phyloP scores from a whole-genome alignment of 2,797 vertebrate genomes.

The Limosa lapponica region DNA sequence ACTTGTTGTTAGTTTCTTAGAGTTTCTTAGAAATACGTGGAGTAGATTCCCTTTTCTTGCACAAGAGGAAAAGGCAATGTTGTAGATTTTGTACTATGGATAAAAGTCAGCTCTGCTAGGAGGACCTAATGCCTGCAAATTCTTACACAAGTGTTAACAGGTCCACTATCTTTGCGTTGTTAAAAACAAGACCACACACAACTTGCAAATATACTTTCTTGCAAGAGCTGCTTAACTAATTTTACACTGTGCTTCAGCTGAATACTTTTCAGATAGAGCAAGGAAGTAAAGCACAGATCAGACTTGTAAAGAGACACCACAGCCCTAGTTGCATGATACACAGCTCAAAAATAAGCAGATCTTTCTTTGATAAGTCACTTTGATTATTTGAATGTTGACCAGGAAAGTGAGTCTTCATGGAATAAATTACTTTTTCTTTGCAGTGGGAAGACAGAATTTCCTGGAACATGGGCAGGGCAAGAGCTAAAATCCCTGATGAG shows the following conservation, averaged over 20 bases:
- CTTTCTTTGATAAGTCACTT: neutral
- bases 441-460: neutral
- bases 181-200: neutral
- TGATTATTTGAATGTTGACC: neutral
- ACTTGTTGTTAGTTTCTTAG: neutral
- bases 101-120: neutral
- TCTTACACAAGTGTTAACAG: neutral
- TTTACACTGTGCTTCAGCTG: neutral
- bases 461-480: neutral
- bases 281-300: neutral
- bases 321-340: neutral
- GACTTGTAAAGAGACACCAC: neutral
- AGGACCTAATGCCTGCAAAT: neutral
- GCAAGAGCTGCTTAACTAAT: neutral
- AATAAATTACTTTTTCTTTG: neutral
- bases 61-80: rapidly evolving
- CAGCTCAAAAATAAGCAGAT: neutral
- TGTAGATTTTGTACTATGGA: neutral
- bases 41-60: neutral
- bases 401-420: neutral
- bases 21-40: neutral
- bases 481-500: neutral
- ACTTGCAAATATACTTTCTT: neutral
- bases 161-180: neutral
- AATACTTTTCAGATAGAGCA: neutral